Evolutionary conservation across 2,888 invertebrate species (phyloP).

Genomic region (Lasius fuliginosus): DNA sequence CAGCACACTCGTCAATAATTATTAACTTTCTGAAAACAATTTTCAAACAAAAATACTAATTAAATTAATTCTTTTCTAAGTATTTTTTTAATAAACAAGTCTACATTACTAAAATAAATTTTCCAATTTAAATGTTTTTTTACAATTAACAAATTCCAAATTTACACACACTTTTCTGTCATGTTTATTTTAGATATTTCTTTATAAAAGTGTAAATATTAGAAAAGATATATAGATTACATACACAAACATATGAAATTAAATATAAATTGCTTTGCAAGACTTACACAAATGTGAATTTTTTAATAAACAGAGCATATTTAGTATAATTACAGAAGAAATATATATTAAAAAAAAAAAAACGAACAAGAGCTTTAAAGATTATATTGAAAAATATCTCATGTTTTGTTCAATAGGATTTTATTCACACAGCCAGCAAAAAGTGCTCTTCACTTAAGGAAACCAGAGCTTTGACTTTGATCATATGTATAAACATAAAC

Average conservation of each 20-base stretch:
- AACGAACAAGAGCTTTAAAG: background rate
- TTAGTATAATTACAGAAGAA: background rate
- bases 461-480: background rate
- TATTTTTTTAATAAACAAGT: background rate
- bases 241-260: background rate
- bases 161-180: background rate
- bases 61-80: background rate
- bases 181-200: background rate
- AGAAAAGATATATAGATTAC: background rate
- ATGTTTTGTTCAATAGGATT: background rate
- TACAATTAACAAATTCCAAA: background rate
- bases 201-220: background rate
- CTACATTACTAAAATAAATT: background rate
- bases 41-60: background rate
- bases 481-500: slow-evolving; percentile 8
- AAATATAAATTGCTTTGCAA: background rate
- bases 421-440: background rate
- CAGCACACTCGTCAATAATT: background rate
- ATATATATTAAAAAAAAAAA: background rate
- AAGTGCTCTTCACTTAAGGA: background rate
- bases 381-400: background rate
- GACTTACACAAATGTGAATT: background rate
- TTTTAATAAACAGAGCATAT: background rate
- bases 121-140: slow-evolving; percentile 9
- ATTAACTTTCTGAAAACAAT: background rate